phyloP scores from a whole-genome alignment of 2,888 invertebrate species.

The Teleiodes luculella region DNA sequence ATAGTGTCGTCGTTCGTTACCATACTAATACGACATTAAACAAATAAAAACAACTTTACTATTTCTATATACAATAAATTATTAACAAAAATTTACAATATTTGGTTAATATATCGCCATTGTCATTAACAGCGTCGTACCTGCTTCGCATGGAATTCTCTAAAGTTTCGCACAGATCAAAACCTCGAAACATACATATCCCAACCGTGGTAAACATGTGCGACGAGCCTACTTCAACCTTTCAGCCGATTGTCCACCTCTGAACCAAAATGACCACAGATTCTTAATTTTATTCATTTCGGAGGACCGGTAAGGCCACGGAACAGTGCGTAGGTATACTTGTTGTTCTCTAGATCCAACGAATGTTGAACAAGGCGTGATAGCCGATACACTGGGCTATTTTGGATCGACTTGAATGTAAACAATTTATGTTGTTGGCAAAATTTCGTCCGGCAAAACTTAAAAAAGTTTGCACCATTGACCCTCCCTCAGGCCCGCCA shows the following conservation, averaged over 20 bases:
- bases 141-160: constrained; percentile 17
- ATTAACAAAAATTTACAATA: background rate
- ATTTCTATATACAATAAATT: background rate
- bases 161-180: constrained; percentile 13
- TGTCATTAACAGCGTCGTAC: constrained; percentile 13
- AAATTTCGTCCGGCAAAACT: constrained; percentile 15
- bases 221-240: constrained; percentile 1
- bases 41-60: too few relatives aligned
- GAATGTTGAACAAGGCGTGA: constrained; percentile 8
- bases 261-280: constrained; percentile 21
- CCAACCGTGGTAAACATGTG: constrained; percentile 6
- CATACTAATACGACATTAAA: too few relatives aligned
- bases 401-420: constrained; percentile 23
- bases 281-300: constrained; percentile 20
- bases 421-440: constrained; percentile 18
- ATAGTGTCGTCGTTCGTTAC: too few relatives aligned
- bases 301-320: constrained; percentile 17
- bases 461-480: constrained; percentile 11
- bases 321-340: constrained; percentile 1
- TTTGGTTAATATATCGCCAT: constrained; percentile 5
- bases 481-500: too few relatives aligned
- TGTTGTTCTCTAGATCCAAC: background rate
- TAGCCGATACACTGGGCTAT: constrained; percentile 19
- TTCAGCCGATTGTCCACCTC: constrained; percentile 14
- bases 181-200: background rate